phyloP scores from a whole-genome alignment of 2,888 invertebrate species.

The Adineta ricciae region DNA sequence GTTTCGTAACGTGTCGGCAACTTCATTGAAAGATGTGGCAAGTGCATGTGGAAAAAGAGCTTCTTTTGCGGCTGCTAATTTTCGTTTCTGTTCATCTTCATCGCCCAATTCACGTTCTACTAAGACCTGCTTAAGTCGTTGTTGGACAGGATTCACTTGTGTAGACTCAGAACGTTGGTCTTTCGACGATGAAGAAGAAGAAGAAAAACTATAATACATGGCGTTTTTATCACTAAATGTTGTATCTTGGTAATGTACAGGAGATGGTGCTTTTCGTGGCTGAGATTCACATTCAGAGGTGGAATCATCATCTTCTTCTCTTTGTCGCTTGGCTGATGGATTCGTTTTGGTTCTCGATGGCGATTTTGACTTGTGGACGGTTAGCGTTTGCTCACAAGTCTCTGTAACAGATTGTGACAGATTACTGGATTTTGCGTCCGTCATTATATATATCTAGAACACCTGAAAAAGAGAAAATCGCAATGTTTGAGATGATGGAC shows the following conservation, averaged over 20 bases:
- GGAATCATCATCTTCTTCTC: background rate
- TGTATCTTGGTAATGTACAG: background rate
- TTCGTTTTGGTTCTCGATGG: no score
- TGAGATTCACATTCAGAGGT: no score
- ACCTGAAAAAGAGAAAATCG: no score
- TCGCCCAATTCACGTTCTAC: background rate
- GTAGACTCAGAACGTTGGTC: background rate
- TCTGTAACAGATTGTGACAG: no score
- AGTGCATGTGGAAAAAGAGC: background rate
- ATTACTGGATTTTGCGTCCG: background rate
- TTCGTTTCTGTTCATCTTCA: background rate
- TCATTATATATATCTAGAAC: background rate
- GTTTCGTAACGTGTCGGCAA: background rate
- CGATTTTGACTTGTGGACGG: no score
- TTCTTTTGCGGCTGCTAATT: background rate
- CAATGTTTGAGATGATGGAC: no score
- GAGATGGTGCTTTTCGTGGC: background rate
- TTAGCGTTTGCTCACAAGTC: no score
- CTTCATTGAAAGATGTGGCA: background rate
- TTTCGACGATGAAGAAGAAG: background rate
- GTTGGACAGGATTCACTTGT: background rate
- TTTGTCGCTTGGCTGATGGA: background rate
- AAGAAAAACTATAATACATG: background rate
- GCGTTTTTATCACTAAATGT: background rate
- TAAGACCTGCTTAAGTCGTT: background rate